Evolutionary conservation across 2,797 vertebrate genomes (phyloP).

Genomic region (Lacerta bilineata): DNA sequence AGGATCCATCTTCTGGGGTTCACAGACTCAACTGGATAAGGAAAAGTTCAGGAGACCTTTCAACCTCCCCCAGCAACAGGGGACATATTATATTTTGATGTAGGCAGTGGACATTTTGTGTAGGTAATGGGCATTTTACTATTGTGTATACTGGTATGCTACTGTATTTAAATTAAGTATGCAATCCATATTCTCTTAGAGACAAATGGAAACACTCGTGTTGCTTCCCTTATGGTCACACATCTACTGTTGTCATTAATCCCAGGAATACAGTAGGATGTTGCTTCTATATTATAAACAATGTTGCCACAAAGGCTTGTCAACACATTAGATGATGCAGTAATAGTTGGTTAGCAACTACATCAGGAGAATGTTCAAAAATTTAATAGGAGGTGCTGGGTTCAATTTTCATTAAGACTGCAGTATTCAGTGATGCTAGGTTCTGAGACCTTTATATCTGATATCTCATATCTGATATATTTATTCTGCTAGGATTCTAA

Average conservation of each 20-base stretch:
- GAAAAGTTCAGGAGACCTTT: not conserved
- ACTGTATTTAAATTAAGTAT: not conserved
- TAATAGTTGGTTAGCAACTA: not conserved
- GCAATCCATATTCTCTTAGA: not conserved
- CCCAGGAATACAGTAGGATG: not conserved
- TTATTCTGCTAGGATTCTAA: conserved; percentile 65
- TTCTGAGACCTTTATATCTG: too few species aligned
- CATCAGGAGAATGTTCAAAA: not conserved
- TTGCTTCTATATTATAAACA: not conserved
- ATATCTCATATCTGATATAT: conserved; percentile 26
- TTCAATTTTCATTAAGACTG: too few species aligned
- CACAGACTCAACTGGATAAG: not conserved
- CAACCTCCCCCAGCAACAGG: not conserved
- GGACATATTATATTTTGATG: not conserved
- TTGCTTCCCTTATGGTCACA: not conserved
- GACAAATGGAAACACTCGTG: not conserved
- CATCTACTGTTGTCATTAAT: not conserved
- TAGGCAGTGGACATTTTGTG: not conserved
- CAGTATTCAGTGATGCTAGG: too few species aligned
- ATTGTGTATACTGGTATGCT: not conserved
- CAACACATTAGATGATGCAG: not conserved
- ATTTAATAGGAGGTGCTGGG: not conserved
- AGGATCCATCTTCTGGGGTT: not conserved
- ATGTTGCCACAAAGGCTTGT: not conserved
- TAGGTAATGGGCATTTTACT: not conserved